Percentiles rank a stretch among this genome's conserved stretches.
phyloP scores from a whole-genome alignment of 2,797 vertebrate species.

The Microctenopoma stevenorrisi region DNA sequence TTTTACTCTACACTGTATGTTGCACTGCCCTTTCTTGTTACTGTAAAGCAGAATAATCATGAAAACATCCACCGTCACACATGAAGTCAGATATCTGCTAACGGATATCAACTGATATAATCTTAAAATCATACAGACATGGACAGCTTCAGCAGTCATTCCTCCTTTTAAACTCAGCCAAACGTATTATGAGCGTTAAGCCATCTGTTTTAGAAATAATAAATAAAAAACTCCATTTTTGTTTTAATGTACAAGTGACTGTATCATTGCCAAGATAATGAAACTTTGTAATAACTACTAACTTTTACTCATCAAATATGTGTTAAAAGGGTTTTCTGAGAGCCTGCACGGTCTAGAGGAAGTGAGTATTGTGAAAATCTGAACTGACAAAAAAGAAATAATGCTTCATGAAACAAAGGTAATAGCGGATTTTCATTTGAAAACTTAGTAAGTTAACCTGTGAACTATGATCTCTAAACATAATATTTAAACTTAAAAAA shows the following conservation, averaged over 20 bases:
- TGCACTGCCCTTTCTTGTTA: not conserved
- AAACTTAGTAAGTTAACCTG: not conserved
- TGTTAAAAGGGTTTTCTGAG: not conserved
- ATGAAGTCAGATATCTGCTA: too few species aligned
- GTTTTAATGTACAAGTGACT: not conserved
- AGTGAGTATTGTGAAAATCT: not conserved
- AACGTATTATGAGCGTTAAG: not conserved
- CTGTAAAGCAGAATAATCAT: too few species aligned
- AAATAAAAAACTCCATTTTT: not conserved
- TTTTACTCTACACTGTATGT: not conserved
- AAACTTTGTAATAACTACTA: too few species aligned
- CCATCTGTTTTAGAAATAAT: too few species aligned
- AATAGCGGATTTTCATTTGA: not conserved
- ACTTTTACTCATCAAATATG: too few species aligned
- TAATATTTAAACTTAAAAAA: slow-evolving; percentile 14
- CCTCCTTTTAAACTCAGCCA: not conserved
- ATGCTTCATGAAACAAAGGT: not conserved
- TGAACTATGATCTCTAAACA: not conserved
- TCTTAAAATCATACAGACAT: too few species aligned
- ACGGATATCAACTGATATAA: too few species aligned
- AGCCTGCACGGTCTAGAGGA: not conserved
- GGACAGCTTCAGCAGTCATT: not conserved
- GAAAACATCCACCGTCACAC: too few species aligned
- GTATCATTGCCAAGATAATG: too few species aligned
- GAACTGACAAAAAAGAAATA: not conserved